Base-by-base conservation (phyloP, 2,797 vertebrate genomes). In the Margarornis squamiger region DNA sequence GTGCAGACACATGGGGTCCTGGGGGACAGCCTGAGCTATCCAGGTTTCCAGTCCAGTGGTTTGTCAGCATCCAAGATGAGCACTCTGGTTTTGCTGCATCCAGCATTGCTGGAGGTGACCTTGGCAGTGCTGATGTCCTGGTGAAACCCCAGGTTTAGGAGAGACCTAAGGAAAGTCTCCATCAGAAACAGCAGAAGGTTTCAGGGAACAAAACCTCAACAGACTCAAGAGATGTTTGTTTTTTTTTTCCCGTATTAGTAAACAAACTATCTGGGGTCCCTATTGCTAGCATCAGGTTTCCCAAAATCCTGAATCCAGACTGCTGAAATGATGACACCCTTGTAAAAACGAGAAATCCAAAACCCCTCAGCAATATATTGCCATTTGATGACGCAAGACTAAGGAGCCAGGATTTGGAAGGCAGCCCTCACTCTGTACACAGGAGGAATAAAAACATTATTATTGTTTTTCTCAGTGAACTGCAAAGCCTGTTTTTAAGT, bases 401-500 rank as follows among this genome's bases (percentile, higher is more conserved):
- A 20, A 85, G 63, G 78, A 95, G 74, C 15, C 75, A 82, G 82
- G 27, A 32, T 76, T 85, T 89, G 87, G 92, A 89, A 79, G 67
- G 71, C 73, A 86, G 85, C 76, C 86, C 83, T 77, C 4, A 1
- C 43, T 67, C 83, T 34, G 46, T 70, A 76, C 87, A 73, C 82
- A 3, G 70, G 73, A 92, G 82, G 91, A 82, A 90, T 77, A 41
- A 87, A 86, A 90, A 83, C 65, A 80, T 30, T 65, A 79, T 75
- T 91, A 80, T 84, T 96, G 91, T 90, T 94, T 94, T 95, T 84
- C 91, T 45, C 93, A 90, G 93, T 49, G 91, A 86, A 84, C 85
- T 76, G 92, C 95, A 94, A 91, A 96, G 93, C 84, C 92, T 94
- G 86, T 91, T 97, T 94, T 86, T 55, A 88, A 96, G 76, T 91